Base-by-base conservation (phyloP, 2,113 vertebrate genomes). In the Corythornis vintsioides region DNA sequence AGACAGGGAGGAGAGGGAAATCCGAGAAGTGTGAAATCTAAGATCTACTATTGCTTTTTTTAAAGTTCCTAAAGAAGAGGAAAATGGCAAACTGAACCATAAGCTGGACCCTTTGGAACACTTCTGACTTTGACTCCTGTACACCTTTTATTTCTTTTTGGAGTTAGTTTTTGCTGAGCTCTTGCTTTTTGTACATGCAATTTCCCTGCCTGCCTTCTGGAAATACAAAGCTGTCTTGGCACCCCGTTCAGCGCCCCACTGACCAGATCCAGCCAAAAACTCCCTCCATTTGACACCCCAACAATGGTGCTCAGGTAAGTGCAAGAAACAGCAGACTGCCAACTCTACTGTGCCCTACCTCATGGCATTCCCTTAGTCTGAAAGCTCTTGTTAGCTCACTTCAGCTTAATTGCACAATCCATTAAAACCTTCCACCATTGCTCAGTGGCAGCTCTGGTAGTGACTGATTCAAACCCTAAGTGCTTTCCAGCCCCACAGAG, bases 221-320 rank as follows among this genome's bases (percentile, higher is more conserved):
- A 85, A 79, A 31, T 0, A 6, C 0, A 0, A 59, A 50, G 47
- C 33, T 57, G 33, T 8, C 11, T 47, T 43, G 18, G 10, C n/a
- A 60, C 21, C 40, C 43, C 85, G 16, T 63, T 89, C 63, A 87
- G 50, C 60, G 76, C 26, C 20, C 25, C 42, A 17, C 19, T n/a
- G 73, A 21, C 31, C 60, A 90, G 22, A 52, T 25, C 28, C 38
- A 85, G 63, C 75, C 67, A 47, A 69, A 74, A 55, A 4, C 4
- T 15, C 17, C 17, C 29, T 57, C n/a, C 45, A 43, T 7, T 67
- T 70, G 55, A 61, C 8, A 82, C 13, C 2, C 28, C 73, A 9
- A 6, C 0, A 45, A 10, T 3, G 11, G 28, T 38, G 52, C 57
- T 59, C 15, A 6, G 15, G 2, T 11, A 16, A 57, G 20, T 3